Conservation (phyloP, 2,113 vertebrate genomes). For the Piprites chloris region DNA sequence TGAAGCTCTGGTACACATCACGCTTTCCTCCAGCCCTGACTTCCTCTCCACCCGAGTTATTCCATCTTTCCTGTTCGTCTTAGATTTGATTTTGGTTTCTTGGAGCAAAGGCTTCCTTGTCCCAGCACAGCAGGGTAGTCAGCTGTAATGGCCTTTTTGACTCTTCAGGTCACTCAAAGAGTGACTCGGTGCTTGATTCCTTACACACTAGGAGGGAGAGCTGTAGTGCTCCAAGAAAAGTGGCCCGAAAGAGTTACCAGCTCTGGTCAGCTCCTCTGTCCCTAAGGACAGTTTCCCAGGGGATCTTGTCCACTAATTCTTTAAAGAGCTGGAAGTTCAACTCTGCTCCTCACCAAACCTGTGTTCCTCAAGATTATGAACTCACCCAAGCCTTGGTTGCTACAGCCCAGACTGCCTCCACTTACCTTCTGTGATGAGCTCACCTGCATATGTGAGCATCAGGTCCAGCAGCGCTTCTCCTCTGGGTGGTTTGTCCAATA, state of each 20-base stretch:
- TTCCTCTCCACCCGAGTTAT: background rate
- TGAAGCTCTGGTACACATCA: constrained; percentile 20
- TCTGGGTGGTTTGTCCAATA: background rate
- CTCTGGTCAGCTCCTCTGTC: background rate
- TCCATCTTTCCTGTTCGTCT: background rate
- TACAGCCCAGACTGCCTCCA: background rate
- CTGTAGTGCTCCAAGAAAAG: background rate
- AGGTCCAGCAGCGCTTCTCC: background rate
- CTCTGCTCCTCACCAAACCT: background rate
- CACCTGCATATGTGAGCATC: background rate
- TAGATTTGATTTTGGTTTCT: background rate
- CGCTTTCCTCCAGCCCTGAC: background rate
- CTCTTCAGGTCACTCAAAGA: background rate
- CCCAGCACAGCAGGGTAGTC: background rate
- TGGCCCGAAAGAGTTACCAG: background rate
- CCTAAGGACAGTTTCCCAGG: background rate
- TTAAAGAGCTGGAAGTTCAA: background rate
- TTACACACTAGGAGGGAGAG: background rate
- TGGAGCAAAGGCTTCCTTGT: background rate
- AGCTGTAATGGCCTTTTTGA: background rate
- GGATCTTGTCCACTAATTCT: background rate
- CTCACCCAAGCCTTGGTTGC: background rate
- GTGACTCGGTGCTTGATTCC: background rate
- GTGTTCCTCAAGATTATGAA: background rate
- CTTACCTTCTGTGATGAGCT: background rate